Evolutionary conservation across 2,113 vertebrate genomes (phyloP), one percentile per base, ranked within the genome.

Genomic region (Cyprinodon tularosa): DNA sequence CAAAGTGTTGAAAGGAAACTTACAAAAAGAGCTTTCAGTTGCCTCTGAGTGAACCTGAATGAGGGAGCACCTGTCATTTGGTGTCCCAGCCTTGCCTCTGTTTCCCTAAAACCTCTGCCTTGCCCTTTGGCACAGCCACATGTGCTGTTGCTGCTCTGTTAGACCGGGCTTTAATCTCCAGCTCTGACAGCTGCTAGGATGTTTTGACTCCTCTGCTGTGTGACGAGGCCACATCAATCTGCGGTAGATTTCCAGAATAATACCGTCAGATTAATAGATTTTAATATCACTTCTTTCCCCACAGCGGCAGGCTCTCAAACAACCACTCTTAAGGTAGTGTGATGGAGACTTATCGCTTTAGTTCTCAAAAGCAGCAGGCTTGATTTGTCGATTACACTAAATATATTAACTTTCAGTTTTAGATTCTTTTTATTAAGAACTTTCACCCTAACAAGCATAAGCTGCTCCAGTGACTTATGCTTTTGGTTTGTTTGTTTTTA

Each of bases 251-350:
- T 84, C 66, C 82, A 61, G 70, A 76, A 64, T 50, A 77, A 87
- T 87, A 80, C 37, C 15, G 71, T 57, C 50, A 1, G 62, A 62
- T 67, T 90, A 87, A 91, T 86, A 75, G 66, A 62, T 68, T 83
- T 75, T 76, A 83, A 85, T 80, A 79, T 88, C 60, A 76, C 87
- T 90, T 77, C 80, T 90, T 89, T 91, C 78, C 72, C 81, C 74
- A 66, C 50, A 36, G 62, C 60, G 3, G 45, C 59, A 22, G 88
- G 70, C 85, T 87, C 71, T 81, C 68, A 76, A 81, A 88, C 85
- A 77, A 48, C 14, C 17, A 29, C 81, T 89, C 70, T 78, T 75
- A 77, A 78, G 78, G 68, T 66, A 74, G 63, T 53, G 38, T 73
- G 72, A 80, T 29, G 3, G 36, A 62, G 85, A 11, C 29, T 65